These are phyloP conservation scores for Synaphobranchus kaupii DNA, from an alignment of 2,797 vertebrate genomes.

Conservation along the genomic window DNA sequence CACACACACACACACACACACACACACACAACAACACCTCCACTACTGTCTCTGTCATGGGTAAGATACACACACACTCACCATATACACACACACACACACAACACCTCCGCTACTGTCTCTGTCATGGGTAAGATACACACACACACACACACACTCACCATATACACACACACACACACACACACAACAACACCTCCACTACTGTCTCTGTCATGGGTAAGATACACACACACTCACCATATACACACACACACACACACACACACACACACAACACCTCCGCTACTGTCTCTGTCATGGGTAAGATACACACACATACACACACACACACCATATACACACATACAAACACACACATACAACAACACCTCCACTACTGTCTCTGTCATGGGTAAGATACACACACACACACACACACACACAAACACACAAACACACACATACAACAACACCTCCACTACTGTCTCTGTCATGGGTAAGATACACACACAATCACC, in stretches of 20 bases:
- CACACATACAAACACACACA: too few species aligned
- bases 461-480: constrained; percentile 90
- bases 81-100: not conserved
- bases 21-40: constrained; percentile 27
- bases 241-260: not conserved
- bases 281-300: constrained; percentile 85
- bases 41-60: not conserved
- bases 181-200: constrained; percentile 28
- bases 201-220: not conserved
- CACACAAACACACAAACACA: too few species aligned
- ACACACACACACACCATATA: too few species aligned
- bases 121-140: constrained; percentile 85
- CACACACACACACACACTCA: not conserved
- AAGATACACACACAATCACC: constrained; percentile 54
- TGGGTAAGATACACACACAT: constrained; percentile 75
- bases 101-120: constrained; percentile 87
- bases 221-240: not conserved
- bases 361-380: constrained; percentile 20
- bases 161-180: too few species aligned
- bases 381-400: not conserved
- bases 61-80: not conserved
- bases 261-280: too few species aligned
- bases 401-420: not conserved
- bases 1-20: constrained; percentile 4
- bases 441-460: too few species aligned